Evolutionary conservation across 2,888 invertebrate species (phyloP), one percentile per base, ranked within the genome.

Genomic region (Callinectes sapidus): DNA sequence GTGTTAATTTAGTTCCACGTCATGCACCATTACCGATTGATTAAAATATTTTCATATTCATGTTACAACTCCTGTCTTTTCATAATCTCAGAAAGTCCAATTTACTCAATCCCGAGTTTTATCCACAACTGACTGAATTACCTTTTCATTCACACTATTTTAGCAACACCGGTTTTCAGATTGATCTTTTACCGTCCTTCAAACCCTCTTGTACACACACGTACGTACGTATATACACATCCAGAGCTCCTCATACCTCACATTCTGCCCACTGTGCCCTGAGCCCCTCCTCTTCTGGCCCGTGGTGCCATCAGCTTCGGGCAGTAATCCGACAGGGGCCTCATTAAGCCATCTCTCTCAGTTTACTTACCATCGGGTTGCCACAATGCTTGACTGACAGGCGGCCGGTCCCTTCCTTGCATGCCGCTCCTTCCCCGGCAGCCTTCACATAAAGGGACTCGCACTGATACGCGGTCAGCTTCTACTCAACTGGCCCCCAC

Each of bases 361-460:
- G 91, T 88, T 91, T 85, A 91, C 91, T 71, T 91, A 91, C 81
- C 91, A 87, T 91, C 88, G 61, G 35, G 71, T 42, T 32, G 54
- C 23, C 87, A 71, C 88, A 88, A 71, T 88, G 87, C 28, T 32
- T 91, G 87, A 87, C 39, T 77, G 87, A 77, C 91, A 85, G 42
- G 42, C 28, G 28, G 42, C 91, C 71, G 18, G 87, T 66, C 42
- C 87, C 35, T 55, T 35, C 35, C 91, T 71, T 88, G 91, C 42
- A 71, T 28, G 55, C 39, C 14, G 42, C 55, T 28, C 54, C 71
- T 81, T 90, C 42, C 42, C n/a, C 48, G 35, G 90, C 54, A 77
- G 81, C 35, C 81, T 28, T 35, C 35, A n/a, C 35, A 81, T 81
- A 81, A 81, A 81, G 88, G 18, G 32, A 13, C 55, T 18, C 88